A percentile compares a stretch with the other conserved stretches of the same genome.
These are phyloP conservation scores for Rallus limicola DNA, from an alignment of 2,113 vertebrate genomes.

Conservation along the genomic window DNA sequence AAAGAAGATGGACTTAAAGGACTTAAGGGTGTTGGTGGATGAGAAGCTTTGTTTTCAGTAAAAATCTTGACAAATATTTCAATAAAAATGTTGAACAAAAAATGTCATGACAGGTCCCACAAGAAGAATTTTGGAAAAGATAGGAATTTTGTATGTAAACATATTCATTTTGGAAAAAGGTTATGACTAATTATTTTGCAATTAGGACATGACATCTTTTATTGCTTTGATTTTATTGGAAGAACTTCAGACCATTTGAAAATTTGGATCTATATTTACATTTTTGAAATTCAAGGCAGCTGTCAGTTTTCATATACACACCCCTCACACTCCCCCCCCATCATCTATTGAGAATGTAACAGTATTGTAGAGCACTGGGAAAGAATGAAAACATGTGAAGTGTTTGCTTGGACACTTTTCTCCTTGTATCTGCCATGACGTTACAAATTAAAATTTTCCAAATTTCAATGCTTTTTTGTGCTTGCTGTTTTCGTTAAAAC, in stretches of 20 bases:
- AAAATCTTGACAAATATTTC: background rate
- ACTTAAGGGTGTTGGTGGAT: too few relatives aligned
- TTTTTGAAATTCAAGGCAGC: slow-evolving; percentile 18
- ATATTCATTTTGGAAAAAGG: background rate
- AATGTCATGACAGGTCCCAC: background rate
- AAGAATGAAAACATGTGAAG: background rate
- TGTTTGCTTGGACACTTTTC: background rate
- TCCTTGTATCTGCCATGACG: background rate
- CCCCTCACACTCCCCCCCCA: background rate
- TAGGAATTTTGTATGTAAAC: background rate
- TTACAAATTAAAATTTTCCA: background rate
- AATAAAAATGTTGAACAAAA: background rate
- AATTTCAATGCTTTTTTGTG: background rate
- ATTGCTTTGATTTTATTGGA: slow-evolving; percentile 35
- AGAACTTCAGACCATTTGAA: slow-evolving; percentile 1
- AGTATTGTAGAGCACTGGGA: background rate
- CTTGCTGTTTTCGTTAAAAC: background rate
- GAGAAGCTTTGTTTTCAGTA: background rate
- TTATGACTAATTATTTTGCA: slow-evolving; percentile 19
- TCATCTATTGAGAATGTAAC: background rate
- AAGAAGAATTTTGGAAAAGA: slow-evolving; percentile 13
- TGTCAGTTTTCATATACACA: slow-evolving; percentile 27
- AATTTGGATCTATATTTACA: slow-evolving; percentile 28
- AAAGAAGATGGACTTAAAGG: background rate
- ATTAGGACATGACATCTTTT: background rate